These are phyloP conservation scores for Microtus ochrogaster DNA, from an alignment of 2,113 vertebrate genomes.

Conservation along the genomic window DNA sequence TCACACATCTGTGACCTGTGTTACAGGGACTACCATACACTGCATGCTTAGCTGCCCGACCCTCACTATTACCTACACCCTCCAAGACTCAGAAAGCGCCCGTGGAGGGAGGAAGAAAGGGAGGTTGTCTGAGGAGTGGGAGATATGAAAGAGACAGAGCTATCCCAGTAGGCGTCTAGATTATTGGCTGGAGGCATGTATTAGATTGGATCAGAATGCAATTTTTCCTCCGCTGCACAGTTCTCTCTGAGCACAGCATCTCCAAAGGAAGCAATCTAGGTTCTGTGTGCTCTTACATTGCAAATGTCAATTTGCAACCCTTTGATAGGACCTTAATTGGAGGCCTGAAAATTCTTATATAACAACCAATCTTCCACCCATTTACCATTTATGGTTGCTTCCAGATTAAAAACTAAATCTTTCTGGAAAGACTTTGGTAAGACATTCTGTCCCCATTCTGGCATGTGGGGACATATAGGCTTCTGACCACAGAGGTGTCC, in stretches of 20 bases:
- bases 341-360: not conserved
- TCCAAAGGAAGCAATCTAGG: not conserved
- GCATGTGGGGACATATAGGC: too few species aligned
- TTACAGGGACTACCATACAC: fast-evolving
- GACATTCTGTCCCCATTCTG: fast-evolving
- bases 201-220: not conserved
- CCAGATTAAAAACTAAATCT: not conserved
- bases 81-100: not conserved
- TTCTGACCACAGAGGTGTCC: not conserved
- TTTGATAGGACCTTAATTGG: not conserved
- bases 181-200: not conserved
- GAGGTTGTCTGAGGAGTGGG: not conserved
- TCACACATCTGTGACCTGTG: not conserved
- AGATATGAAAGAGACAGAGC: not conserved
- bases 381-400: not conserved
- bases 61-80: fast-evolving
- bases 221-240: not conserved
- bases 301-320: not conserved
- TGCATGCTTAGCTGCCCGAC: fast-evolving
- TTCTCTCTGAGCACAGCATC: not conserved
- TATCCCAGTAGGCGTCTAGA: not conserved
- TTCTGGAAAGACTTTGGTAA: not conserved
- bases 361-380: not conserved
- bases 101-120: not conserved
- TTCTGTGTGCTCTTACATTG: not conserved